These are phyloP conservation scores for Xestia sexstrigata DNA, from an alignment of 2,888 invertebrate genomes.

Conservation along the genomic window DNA sequence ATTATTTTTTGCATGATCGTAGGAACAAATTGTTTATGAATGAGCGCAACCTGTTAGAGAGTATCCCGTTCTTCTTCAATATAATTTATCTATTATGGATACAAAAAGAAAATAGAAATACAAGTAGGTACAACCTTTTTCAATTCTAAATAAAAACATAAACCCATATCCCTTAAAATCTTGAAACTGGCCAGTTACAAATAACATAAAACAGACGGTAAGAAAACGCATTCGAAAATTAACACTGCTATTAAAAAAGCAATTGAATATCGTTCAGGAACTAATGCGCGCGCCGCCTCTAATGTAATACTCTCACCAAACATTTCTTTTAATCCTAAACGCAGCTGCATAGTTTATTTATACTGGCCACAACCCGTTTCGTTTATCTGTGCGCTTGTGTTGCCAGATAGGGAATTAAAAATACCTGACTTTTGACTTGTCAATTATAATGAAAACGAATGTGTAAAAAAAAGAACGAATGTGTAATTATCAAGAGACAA, in stretches of 20 bases:
- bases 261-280: conserved; percentile 65
- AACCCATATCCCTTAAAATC: conserved; percentile 32
- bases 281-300: conserved; percentile 59
- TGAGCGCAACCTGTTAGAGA: neutral
- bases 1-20: conserved; percentile 9
- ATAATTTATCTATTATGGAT: neutral
- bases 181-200: conserved; percentile 53
- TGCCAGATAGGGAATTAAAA: conserved; percentile 58
- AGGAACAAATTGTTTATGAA: neutral
- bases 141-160: conserved; percentile 29
- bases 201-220: conserved; percentile 58
- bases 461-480: no score
- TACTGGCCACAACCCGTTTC: conserved; percentile 72
- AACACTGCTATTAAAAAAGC: conserved; percentile 66
- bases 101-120: conserved; percentile 19
- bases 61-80: neutral
- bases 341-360: conserved; percentile 73
- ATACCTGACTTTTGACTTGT: conserved; percentile 16
- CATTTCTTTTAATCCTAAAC: conserved; percentile 72
- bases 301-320: conserved; percentile 70
- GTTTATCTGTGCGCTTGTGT: conserved; percentile 60
- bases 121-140: conserved; percentile 8
- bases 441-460: neutral
- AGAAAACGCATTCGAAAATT: conserved; percentile 61
- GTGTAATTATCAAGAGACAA: neutral